A percentile compares a stretch with the other conserved stretches of the same genome.
These are phyloP conservation scores for Ceratina japonica DNA, from an alignment of 1,140 invertebrate species.

Conservation along the genomic window DNA sequence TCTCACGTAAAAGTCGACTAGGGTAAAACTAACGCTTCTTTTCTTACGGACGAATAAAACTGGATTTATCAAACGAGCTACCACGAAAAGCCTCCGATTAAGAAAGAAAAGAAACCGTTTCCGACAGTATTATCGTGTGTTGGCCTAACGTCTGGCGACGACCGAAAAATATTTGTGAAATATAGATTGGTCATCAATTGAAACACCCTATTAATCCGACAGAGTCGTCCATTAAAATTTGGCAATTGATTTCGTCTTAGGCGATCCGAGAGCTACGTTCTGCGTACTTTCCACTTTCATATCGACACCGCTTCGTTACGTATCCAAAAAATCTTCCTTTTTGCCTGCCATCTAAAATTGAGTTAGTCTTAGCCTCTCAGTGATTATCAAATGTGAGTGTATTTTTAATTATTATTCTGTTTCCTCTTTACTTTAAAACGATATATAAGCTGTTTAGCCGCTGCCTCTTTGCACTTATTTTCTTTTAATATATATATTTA, in stretches of 20 bases:
- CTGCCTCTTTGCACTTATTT: constrained; percentile 70
- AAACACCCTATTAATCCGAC: background rate
- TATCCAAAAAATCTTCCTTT: constrained; percentile 35
- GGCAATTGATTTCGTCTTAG: constrained; percentile 17
- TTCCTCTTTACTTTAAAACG: constrained; percentile 60
- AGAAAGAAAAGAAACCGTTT: background rate
- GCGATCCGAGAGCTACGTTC: constrained; percentile 45
- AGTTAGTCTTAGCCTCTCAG: constrained; percentile 81
- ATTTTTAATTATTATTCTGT: constrained; percentile 68
- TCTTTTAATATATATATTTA: constrained; percentile 41
- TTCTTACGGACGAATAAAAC: constrained; percentile 42
- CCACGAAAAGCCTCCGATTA: constrained; percentile 22
- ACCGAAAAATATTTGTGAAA: background rate
- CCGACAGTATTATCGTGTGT: background rate
- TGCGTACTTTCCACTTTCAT: background rate
- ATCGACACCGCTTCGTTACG: constrained; percentile 9
- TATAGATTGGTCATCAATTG: background rate
- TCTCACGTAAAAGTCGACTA: constrained; percentile 63
- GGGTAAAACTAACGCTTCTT: constrained; percentile 56
- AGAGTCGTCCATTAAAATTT: background rate
- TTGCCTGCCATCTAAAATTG: constrained; percentile 70
- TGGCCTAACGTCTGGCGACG: background rate
- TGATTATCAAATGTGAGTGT: constrained; percentile 79
- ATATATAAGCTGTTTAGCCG: constrained; percentile 75
- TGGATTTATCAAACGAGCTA: constrained; percentile 26